These are phyloP conservation scores for Rosalia funebris DNA, from an alignment of 2,888 invertebrate genomes.

Conservation along the genomic window DNA sequence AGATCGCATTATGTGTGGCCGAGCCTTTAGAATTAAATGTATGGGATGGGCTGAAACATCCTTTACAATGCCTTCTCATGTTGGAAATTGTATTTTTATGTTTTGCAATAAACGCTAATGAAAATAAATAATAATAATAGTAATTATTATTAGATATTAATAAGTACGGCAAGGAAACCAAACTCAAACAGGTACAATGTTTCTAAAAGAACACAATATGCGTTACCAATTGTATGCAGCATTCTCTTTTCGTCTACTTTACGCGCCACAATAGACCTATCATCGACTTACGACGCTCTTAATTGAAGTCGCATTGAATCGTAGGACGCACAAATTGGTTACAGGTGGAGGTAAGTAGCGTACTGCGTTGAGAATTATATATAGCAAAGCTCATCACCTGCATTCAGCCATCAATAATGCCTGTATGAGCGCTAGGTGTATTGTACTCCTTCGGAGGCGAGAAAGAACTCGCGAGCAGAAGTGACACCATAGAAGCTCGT, in stretches of 20 bases:
- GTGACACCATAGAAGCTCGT: constrained; percentile 38
- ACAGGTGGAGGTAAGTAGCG: constrained; percentile 34
- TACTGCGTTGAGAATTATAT: constrained; percentile 15
- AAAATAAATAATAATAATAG: too few relatives aligned
- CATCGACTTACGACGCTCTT: constrained; percentile 13
- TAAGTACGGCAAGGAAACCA: too few relatives aligned
- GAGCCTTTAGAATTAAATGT: too few relatives aligned
- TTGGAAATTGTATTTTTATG: too few relatives aligned
- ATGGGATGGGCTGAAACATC: too few relatives aligned
- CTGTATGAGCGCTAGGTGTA: constrained; percentile 3
- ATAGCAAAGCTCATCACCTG: constrained; percentile 16
- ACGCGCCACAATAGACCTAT: constrained; percentile 26
- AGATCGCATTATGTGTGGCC: too few relatives aligned
- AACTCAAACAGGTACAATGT: too few relatives aligned
- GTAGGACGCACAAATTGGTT: constrained; percentile 24
- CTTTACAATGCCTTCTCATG: too few relatives aligned
- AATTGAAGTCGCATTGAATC: constrained; percentile 28
- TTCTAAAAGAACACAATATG: constrained; percentile 22
- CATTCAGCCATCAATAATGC: constrained; percentile 15
- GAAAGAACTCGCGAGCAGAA: constrained; percentile 29
- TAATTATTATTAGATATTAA: too few relatives aligned
- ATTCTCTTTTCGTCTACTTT: constrained; percentile 23
- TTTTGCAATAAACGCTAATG: too few relatives aligned
- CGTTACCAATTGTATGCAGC: constrained; percentile 21
- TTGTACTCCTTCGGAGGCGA: constrained; percentile 1